These are phyloP conservation scores for Botia almorhae DNA, from an alignment of 2,797 vertebrate genomes.

Conservation along the genomic window DNA sequence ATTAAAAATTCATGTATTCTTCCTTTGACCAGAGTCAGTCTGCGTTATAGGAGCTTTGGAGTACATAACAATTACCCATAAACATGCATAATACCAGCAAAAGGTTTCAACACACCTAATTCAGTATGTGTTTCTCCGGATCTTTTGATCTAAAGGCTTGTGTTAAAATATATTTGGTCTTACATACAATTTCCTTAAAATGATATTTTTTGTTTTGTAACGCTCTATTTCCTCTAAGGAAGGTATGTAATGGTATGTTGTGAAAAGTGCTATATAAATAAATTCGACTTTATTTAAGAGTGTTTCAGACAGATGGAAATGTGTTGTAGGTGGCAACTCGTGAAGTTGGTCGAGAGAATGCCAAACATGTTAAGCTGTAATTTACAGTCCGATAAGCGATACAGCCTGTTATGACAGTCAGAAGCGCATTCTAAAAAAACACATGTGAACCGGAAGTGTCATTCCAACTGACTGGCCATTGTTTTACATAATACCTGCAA, in stretches of 20 bases:
- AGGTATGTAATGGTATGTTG: conserved; percentile 21
- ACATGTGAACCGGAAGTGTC: not conserved
- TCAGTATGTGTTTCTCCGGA: too few species aligned
- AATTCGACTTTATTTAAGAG: not conserved
- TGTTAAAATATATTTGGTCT: too few species aligned
- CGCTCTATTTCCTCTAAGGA: not conserved
- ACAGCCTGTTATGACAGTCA: not conserved
- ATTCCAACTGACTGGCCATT: not conserved
- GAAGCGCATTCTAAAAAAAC: too few species aligned
- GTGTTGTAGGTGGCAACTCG: too few species aligned
- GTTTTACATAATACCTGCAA: not conserved
- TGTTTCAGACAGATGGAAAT: not conserved
- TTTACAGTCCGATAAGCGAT: too few species aligned
- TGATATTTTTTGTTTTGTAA: not conserved
- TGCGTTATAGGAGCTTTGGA: conserved; percentile 23
- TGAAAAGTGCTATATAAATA: not conserved
- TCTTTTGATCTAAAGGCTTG: too few species aligned
- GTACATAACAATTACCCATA: too few species aligned
- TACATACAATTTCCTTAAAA: too few species aligned
- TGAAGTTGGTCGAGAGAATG: not conserved
- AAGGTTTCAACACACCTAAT: not conserved
- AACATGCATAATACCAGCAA: not conserved
- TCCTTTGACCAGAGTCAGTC: conserved; percentile 30
- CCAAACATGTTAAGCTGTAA: not conserved
- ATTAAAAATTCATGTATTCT: conserved; percentile 48